Percentiles rank a stretch among this genome's conserved stretches.
Evolutionary conservation across 64 coral and sea anemone species (phyloP).

Genomic region (Pocillopora verrucosa): DNA sequence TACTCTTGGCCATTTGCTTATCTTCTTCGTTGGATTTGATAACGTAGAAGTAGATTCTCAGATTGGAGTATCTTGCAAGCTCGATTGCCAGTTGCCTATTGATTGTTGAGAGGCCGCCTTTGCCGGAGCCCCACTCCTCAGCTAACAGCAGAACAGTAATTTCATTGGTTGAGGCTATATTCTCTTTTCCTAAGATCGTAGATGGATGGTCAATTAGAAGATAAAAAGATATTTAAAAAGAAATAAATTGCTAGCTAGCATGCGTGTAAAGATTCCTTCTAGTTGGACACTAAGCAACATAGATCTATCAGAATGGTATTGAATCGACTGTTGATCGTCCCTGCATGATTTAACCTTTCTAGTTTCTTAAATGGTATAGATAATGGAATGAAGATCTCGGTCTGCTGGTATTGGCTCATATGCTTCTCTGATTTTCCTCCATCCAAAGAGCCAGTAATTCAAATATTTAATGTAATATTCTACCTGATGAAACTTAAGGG

Average conservation of each 20-base stretch:
- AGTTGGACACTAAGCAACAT: too few relatives aligned
- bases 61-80: neutral
- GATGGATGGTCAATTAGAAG: neutral
- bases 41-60: conserved; percentile 6
- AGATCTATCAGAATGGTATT: too few relatives aligned
- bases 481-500: too few relatives aligned
- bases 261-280: too few relatives aligned
- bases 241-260: neutral
- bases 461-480: too few relatives aligned
- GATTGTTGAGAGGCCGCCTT: conserved; percentile 5
- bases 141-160: conserved; percentile 1
- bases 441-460: too few relatives aligned
- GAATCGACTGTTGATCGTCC: too few relatives aligned
- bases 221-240: neutral
- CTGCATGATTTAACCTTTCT: too few relatives aligned
- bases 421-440: too few relatives aligned
- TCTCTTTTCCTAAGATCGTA: neutral
- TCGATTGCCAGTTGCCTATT: conserved; percentile 21
- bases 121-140: conserved; percentile 16
- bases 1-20: neutral
- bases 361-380: too few relatives aligned
- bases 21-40: conserved; percentile 13
- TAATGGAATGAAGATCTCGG: too few relatives aligned
- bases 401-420: too few relatives aligned
- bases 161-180: neutral